These are phyloP conservation scores for Apistogramma diplotaenia DNA, from an alignment of 2,113 vertebrate genomes.

Conservation along the genomic window DNA sequence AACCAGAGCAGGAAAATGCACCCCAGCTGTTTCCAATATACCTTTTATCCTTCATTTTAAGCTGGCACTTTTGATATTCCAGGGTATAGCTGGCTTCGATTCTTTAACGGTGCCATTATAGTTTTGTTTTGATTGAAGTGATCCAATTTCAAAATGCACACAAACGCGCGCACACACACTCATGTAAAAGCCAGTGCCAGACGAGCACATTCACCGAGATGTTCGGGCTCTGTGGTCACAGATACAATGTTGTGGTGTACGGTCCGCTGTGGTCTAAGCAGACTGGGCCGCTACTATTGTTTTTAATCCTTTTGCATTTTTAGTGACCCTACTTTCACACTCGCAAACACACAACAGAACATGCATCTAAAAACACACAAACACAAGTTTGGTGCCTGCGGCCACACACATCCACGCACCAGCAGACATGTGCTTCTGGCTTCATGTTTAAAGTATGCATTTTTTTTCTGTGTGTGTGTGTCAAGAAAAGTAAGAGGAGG, in stretches of 20 bases:
- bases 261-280: conserved; percentile 48
- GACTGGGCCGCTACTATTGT: conserved; percentile 54
- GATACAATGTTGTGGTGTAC: conserved; percentile 29
- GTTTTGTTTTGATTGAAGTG: not conserved
- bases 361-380: conserved; percentile 36
- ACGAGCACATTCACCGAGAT: conserved; percentile 33
- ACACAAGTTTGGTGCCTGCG: conserved; percentile 3
- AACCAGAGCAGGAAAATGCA: conserved; percentile 54
- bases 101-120: conserved; percentile 9
- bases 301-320: conserved; percentile 68
- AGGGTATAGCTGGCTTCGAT: not conserved
- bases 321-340: conserved; percentile 56
- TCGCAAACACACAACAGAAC: conserved; percentile 18
- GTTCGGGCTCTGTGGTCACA: conserved; percentile 28
- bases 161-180: not conserved
- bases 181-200: conserved; percentile 26
- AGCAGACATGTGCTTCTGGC: conserved; percentile 52
- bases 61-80: conserved; percentile 22
- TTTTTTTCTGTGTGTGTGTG: conserved; percentile 42
- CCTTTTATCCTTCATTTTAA: conserved; percentile 43
- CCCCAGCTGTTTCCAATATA: conserved; percentile 54
- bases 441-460: conserved; percentile 76
- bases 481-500: conserved; percentile 36
- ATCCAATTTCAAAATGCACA: conserved; percentile 22
- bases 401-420: conserved; percentile 12